These are phyloP conservation scores for Lamprologus ornatipinnis DNA, from an alignment of 2,113 vertebrate genomes.

Conservation along the genomic window DNA sequence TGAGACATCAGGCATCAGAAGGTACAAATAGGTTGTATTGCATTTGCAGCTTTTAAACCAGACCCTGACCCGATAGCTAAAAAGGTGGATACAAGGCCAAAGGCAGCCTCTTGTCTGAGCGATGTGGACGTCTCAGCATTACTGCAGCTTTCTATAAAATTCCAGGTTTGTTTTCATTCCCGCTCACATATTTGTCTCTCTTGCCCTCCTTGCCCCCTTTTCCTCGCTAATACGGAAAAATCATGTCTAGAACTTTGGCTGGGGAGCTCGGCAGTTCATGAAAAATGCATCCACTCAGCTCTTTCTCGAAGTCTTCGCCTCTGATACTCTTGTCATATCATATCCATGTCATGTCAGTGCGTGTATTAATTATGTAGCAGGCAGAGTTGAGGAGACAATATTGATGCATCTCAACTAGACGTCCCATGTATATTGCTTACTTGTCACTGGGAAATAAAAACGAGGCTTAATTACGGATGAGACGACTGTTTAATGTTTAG, in stretches of 20 bases:
- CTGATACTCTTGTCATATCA: slow-evolving; percentile 67
- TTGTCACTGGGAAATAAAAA: slow-evolving; percentile 30
- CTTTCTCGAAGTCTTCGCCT: slow-evolving; percentile 47
- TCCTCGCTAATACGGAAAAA: slow-evolving; percentile 43
- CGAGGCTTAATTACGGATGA: slow-evolving; percentile 46
- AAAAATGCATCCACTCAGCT: slow-evolving; percentile 64
- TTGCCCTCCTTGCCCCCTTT: slow-evolving; percentile 2
- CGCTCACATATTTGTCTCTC: slow-evolving; percentile 7
- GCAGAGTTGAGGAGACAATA: slow-evolving; percentile 43
- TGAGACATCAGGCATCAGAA: neutral
- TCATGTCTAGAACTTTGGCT: slow-evolving; percentile 51
- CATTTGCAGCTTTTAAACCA: neutral
- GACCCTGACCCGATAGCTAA: neutral
- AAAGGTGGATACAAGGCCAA: neutral
- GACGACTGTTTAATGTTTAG: slow-evolving; percentile 39
- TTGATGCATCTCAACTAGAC: slow-evolving; percentile 33
- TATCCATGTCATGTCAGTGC: slow-evolving; percentile 68
- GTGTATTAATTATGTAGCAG: slow-evolving; percentile 62
- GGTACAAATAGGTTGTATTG: neutral
- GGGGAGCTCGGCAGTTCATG: slow-evolving; percentile 56
- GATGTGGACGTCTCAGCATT: neutral
- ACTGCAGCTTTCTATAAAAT: neutral
- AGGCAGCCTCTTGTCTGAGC: neutral
- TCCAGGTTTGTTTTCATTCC: slow-evolving; percentile 34
- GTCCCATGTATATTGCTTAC: slow-evolving; percentile 26